Percentiles rank a stretch among this genome's conserved stretches.
Conservation (phyloP, 2,888 invertebrate species). For the Nomada fabriciana region DNA sequence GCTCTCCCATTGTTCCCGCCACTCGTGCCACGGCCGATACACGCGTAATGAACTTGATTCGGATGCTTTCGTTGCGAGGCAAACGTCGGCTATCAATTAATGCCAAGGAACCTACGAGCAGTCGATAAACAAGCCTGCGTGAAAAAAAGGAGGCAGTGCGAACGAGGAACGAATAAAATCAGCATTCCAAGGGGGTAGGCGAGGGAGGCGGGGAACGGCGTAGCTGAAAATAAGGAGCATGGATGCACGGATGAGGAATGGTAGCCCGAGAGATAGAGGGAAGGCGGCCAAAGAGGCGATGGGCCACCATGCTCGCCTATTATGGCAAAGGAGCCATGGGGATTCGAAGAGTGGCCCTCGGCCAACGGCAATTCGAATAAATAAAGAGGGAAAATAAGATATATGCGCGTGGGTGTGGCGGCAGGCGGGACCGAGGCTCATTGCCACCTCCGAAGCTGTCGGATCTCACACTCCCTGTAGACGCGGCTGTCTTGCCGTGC, state of each 20-base stretch:
- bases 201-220: constrained; percentile 21
- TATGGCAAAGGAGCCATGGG: constrained; percentile 76
- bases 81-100: constrained; percentile 1
- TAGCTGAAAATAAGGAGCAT: constrained; percentile 60
- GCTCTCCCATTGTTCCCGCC: constrained; percentile 18
- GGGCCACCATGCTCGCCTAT: constrained; percentile 81
- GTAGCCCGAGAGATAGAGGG: constrained; percentile 66
- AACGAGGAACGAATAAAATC: constrained; percentile 9
- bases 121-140: not conserved
- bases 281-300: constrained; percentile 59
- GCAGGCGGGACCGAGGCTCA: constrained; percentile 82
- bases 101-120: not conserved
- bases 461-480: constrained; percentile 79
- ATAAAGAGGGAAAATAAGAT: constrained; percentile 79
- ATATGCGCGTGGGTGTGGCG: constrained; percentile 82
- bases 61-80: not conserved
- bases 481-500: constrained; percentile 56
- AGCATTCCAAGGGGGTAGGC: not conserved
- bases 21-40: not conserved
- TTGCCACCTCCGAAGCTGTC: constrained; percentile 83
- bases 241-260: constrained; percentile 62
- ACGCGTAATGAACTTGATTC: constrained; percentile 14
- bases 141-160: not conserved
- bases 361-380: constrained; percentile 82
- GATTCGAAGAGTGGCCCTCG: constrained; percentile 76